Evolutionary conservation across 2,888 invertebrate species (phyloP), one percentile per base, ranked within the genome.

Genomic region (Xestia xanthographa): DNA sequence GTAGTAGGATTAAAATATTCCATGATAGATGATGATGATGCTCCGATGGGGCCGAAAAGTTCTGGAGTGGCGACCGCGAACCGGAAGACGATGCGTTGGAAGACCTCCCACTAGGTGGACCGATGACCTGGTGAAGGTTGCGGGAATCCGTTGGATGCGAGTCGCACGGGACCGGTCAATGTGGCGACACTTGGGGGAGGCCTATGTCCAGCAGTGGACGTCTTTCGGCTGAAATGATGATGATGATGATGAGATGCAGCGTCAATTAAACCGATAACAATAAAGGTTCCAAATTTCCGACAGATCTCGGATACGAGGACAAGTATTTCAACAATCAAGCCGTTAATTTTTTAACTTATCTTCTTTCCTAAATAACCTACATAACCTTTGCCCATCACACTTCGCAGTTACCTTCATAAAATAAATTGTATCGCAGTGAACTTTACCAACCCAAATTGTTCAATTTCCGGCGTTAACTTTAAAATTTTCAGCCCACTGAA

Each of bases 401-500:
- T 62, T 17, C 14, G 22, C 26, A 43, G 29, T 38, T 14, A 53
- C 29, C 26, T 66, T 60, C 45, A 60, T 53, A 76, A 76, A 65
- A 75, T 53, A 53, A 75, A 62, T 66, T 79, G 53, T 62, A 75
- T 62, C 43, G 26, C 75, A 65, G 43, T 66, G 45, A 75, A 81
- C 75, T 58, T 29, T 74, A 80, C 41, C 17, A 4, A 66, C 66
- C 75, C 60, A 75, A 81, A 79, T 66, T 66, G 62, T 81, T 41
- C 22, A 81, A 79, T 80, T 78, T 73, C 60, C 26, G 81, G 53
- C 60, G 38, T 53, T 58, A 80, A 58, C 48, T 78, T 80, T 66
- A 48, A 81, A 75, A 81, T 66, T 66, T 80, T 66, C 81, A 74
- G 60, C 75, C 26, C 62, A 81, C 45, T 67, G 75, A 75, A 79